Base-by-base conservation (phyloP, 2,888 invertebrate species). In the Aproaerema taeniolella region DNA sequence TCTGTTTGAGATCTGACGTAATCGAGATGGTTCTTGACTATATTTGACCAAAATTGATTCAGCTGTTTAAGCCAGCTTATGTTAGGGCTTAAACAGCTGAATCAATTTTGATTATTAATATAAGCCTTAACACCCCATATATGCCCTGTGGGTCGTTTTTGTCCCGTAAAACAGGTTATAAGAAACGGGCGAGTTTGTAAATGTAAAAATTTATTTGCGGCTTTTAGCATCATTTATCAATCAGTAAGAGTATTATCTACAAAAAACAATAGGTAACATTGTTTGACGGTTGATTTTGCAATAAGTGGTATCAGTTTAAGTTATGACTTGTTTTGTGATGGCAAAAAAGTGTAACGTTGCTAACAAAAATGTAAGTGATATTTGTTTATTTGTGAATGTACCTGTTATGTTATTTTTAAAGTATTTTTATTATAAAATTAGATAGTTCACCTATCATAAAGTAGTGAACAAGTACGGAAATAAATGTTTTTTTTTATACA, bases 141-240 rank as follows among this genome's bases (percentile, higher is more conserved):
- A 49, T 42, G 41, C 40, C 40, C 50, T 49, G n/a, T 11, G 28
- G 36, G 28, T 28, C 29, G 29, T 29, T 36, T 28, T 36, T 36
- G 36, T 16, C 28, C 28, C 6, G 29, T 11, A 36, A 14, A n/a
- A 36, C 16, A 29, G 8, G 36, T 15, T 28, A 11, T 17, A 14
- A 12, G 8, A 29, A 28, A 36, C 9, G 3, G 1, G 28, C 12
- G 28, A 29, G 6, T 29, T 16, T 29, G 3, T 28, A 16, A 28
- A 36, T 7, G 10, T 5, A 15, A 29, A 13, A 13, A 10, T 25
- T 34, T 25, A 12, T 35, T 35, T 26, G 15, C n/a, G 26, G 5
- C 15, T 8, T 4, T 26, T 26, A 35, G 35, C 14, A 14, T 2
- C 25, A 26, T 35, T 10, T 15, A 14, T 34, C 6, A n/a, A 7